Percentiles rank a stretch among this genome's conserved stretches.
phyloP scores from a whole-genome alignment of 2,888 invertebrate species.

The Hedya salicella region DNA sequence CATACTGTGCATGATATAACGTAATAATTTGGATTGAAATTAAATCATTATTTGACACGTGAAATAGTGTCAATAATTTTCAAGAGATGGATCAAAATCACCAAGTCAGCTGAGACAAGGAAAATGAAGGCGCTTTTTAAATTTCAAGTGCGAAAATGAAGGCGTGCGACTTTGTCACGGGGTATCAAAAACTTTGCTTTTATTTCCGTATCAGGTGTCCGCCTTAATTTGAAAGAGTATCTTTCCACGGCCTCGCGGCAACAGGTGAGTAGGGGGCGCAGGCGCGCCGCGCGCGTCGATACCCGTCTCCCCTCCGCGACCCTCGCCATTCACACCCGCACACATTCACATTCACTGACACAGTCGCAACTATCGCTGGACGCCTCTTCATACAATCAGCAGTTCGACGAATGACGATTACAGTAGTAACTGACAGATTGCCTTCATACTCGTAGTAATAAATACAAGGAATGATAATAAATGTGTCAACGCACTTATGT shows the following conservation, averaged over 20 bases:
- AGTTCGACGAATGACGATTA: too few species aligned
- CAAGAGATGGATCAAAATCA: background rate
- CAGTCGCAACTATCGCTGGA: constrained; percentile 48
- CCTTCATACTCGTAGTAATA: too few species aligned
- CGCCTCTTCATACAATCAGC: constrained; percentile 43
- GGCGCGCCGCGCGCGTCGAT: constrained; percentile 80
- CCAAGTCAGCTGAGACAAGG: background rate
- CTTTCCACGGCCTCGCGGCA: constrained; percentile 82
- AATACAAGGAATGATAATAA: too few species aligned
- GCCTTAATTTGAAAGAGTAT: constrained; percentile 81
- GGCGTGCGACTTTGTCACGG: constrained; percentile 35
- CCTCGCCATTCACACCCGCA: constrained; percentile 77
- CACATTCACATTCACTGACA: constrained; percentile 57
- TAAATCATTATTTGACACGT: too few species aligned
- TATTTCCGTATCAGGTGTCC: constrained; percentile 80
- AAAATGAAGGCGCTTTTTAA: constrained; percentile 3
- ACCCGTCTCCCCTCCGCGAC: constrained; percentile 64
- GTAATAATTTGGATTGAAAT: too few species aligned
- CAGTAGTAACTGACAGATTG: background rate
- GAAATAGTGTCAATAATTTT: too few species aligned
- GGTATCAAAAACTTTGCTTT: constrained; percentile 65
- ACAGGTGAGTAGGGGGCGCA: constrained; percentile 79
- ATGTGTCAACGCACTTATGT: too few species aligned
- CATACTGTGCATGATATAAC: too few species aligned
- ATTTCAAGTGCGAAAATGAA: constrained; percentile 17